Conservation (phyloP, 2,113 vertebrate species). For the Benitochromis conjunctus region DNA sequence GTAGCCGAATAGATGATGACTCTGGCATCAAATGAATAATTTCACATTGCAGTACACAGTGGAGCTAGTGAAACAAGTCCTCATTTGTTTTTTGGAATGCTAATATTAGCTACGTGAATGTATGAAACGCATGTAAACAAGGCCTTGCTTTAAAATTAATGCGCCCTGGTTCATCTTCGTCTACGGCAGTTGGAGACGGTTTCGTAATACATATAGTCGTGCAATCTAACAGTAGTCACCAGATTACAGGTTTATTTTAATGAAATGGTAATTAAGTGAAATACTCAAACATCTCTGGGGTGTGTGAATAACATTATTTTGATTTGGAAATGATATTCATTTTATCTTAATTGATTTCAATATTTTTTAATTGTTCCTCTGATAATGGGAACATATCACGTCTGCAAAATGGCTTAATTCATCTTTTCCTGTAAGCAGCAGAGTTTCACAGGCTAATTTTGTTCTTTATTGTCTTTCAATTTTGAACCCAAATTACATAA, state of each 20-base stretch:
- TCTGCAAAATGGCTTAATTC: background rate
- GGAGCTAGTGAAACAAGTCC: background rate
- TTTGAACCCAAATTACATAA: background rate
- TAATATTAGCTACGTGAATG: constrained; percentile 9
- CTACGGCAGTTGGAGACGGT: background rate
- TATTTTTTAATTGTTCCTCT: background rate
- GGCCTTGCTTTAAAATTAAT: background rate
- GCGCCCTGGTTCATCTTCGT: background rate
- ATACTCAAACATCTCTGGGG: background rate
- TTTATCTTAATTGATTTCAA: constrained; percentile 6
- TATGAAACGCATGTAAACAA: background rate
- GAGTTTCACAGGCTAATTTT: background rate
- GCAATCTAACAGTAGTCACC: background rate
- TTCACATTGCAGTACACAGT: background rate
- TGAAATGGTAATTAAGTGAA: background rate
- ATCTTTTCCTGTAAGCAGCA: background rate
- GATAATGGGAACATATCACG: background rate
- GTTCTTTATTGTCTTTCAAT: background rate
- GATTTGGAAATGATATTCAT: background rate
- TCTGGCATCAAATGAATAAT: constrained; percentile 31
- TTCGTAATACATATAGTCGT: background rate
- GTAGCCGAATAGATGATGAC: constrained; percentile 18
- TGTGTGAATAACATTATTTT: background rate
- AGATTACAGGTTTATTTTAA: background rate
- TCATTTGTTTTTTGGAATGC: background rate